Conservation (phyloP, 2,797 vertebrate species). For the Melanotaenia trifasciata region DNA sequence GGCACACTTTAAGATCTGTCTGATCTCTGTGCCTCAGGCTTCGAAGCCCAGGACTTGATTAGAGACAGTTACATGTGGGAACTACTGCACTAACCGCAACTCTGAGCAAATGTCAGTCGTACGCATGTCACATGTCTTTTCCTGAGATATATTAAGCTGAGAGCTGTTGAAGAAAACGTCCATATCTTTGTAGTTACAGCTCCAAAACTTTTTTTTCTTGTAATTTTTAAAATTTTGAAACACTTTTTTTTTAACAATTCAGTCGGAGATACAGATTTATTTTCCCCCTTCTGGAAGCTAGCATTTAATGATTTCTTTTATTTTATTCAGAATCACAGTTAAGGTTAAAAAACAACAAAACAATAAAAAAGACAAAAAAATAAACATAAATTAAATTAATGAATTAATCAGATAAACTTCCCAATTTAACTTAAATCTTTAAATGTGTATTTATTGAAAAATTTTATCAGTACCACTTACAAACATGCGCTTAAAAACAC, state of each 20-base stretch:
- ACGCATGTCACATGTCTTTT: conserved; percentile 72
- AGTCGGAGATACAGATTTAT: not conserved
- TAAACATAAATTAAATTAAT: not conserved
- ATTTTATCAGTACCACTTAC: conserved; percentile 8
- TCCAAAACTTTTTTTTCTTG: conserved; percentile 24
- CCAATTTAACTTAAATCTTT: conserved; percentile 3
- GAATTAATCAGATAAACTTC: not conserved
- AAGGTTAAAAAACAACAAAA: not conserved
- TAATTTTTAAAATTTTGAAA: conserved; percentile 40
- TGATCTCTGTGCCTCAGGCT: conserved; percentile 86
- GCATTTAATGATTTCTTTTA: not conserved
- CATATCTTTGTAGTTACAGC: conserved; percentile 59
- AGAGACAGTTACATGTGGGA: conserved; percentile 87
- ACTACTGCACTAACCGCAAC: conserved; percentile 84
- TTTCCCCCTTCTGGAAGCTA: not conserved
- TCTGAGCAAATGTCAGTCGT: conserved; percentile 72
- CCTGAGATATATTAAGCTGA: conserved; percentile 61
- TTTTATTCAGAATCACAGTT: not conserved
- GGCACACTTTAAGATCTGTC: conserved; percentile 88
- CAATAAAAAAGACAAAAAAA: too few species aligned
- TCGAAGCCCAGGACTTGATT: conserved; percentile 83
- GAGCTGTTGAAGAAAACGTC: conserved; percentile 32
- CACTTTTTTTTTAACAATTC: not conserved
- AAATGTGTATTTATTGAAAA: not conserved
- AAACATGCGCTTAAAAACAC: conserved; percentile 2